Evolutionary conservation across 2,113 vertebrate genomes (phyloP).

Genomic region (Corydoras maculifer): DNA sequence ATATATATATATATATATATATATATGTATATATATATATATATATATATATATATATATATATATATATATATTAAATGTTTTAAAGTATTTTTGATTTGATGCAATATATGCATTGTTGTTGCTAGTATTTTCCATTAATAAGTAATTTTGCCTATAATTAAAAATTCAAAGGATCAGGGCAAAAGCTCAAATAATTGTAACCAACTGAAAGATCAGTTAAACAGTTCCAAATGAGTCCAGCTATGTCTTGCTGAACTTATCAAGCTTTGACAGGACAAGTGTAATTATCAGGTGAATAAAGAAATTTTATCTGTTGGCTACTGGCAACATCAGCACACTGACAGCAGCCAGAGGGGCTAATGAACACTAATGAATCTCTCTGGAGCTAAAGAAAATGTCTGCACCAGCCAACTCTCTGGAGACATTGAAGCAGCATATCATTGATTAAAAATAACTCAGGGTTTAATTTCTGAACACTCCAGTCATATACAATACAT

Average conservation of each 20-base stretch:
- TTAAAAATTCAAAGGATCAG: too few relatives aligned
- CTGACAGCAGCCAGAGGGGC: conserved; percentile 28
- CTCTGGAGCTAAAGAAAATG: conserved; percentile 11
- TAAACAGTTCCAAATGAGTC: conserved; percentile 3
- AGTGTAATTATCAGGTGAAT: conserved; percentile 24
- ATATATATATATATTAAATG: too few relatives aligned
- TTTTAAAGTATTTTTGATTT: too few relatives aligned
- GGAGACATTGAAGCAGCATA: conserved; percentile 7
- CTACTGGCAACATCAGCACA: conserved; percentile 20
- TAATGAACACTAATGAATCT: conserved; percentile 39
- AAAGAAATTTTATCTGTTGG: conserved; percentile 28
- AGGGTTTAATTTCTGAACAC: background rate
- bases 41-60: too few relatives aligned
- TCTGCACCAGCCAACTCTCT: conserved; percentile 4
- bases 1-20: too few relatives aligned
- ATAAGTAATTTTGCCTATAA: too few relatives aligned
- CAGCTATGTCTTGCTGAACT: conserved; percentile 12
- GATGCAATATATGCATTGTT: too few relatives aligned
- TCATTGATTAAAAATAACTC: conserved; percentile 6
- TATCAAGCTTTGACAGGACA: conserved; percentile 18
- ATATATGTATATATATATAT: too few relatives aligned
- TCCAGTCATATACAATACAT: background rate
- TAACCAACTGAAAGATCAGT: background rate
- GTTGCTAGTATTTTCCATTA: too few relatives aligned
- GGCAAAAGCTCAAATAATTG: too few relatives aligned